Evolutionary conservation across 2,113 vertebrate genomes (phyloP).

Genomic region (Actenoides hombroni): DNA sequence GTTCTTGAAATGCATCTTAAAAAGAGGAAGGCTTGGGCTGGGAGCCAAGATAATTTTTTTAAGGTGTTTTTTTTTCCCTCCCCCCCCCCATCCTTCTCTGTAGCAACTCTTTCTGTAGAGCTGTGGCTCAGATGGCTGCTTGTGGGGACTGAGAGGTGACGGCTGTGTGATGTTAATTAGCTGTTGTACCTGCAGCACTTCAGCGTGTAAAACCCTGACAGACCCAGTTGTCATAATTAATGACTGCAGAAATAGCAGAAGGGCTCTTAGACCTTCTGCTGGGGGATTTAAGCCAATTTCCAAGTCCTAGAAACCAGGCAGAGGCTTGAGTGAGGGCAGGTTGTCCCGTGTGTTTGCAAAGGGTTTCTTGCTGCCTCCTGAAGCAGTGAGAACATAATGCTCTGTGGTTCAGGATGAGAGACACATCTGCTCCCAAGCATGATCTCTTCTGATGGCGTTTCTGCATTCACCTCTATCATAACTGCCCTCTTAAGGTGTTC

Average conservation of each 20-base stretch:
- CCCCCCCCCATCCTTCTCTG: not conserved
- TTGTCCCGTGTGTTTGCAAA: not conserved
- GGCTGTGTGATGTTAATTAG: not conserved
- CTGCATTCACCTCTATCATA: not conserved
- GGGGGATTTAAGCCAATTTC: not conserved
- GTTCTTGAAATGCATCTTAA: conserved; percentile 21
- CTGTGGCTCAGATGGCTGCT: not conserved
- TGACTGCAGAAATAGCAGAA: not conserved
- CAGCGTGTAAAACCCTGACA: not conserved
- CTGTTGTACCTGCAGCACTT: not conserved
- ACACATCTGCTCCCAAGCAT: not conserved
- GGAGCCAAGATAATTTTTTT: not conserved
- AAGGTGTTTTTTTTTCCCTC: not conserved
- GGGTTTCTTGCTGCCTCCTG: not conserved
- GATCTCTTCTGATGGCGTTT: not conserved
- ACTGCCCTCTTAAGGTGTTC: not conserved
- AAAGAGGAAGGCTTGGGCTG: not conserved
- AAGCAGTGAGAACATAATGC: rapidly evolving
- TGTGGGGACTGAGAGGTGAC: not conserved
- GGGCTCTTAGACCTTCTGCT: not conserved
- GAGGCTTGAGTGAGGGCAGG: not conserved
- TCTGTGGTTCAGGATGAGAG: not conserved
- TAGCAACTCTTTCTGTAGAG: not conserved
- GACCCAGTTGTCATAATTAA: not conserved
- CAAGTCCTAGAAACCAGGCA: not conserved